These are phyloP conservation scores for Aphidius ervi DNA, from an alignment of 1,140 invertebrate species.

Conservation along the genomic window DNA sequence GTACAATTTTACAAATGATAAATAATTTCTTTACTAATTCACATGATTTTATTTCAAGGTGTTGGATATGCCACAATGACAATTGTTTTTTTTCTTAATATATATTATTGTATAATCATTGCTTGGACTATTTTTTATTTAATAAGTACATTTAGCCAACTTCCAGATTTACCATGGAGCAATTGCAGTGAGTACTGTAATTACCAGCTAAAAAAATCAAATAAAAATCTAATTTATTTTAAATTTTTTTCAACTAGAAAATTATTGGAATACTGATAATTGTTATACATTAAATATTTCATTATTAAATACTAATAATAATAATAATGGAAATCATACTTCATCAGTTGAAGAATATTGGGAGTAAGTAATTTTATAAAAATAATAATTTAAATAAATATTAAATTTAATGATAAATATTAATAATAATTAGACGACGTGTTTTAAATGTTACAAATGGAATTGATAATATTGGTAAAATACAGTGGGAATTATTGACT, in stretches of 20 bases:
- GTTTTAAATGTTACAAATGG: conserved; percentile 57
- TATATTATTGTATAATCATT: conserved; percentile 65
- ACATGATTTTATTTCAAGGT: conserved; percentile 48
- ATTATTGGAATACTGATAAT: conserved; percentile 57
- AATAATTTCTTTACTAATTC: background rate
- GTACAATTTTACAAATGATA: conserved; percentile 24
- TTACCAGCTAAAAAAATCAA: too few species aligned
- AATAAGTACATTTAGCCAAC: conserved; percentile 52
- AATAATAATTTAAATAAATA: background rate
- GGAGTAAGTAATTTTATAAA: conserved; percentile 51
- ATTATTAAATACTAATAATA: background rate
- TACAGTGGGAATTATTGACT: conserved; percentile 68
- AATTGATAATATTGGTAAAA: conserved; percentile 62
- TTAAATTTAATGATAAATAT: background rate
- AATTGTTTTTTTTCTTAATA: conserved; percentile 63
- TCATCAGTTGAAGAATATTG: conserved; percentile 64
- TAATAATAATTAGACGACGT: conserved; percentile 42
- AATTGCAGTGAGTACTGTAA: conserved; percentile 48
- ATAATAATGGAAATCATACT: conserved; percentile 25
- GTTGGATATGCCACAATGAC: conserved; percentile 68
- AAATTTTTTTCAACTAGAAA: conserved; percentile 39
- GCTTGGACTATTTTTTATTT: conserved; percentile 64
- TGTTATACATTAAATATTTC: conserved; percentile 38
- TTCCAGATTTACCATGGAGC: conserved; percentile 57
- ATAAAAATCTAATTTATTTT: background rate